Percentiles rank a stretch among this genome's conserved stretches.
Evolutionary conservation across 2,113 vertebrate species (phyloP).

Genomic region (Hemichromis elongatus): DNA sequence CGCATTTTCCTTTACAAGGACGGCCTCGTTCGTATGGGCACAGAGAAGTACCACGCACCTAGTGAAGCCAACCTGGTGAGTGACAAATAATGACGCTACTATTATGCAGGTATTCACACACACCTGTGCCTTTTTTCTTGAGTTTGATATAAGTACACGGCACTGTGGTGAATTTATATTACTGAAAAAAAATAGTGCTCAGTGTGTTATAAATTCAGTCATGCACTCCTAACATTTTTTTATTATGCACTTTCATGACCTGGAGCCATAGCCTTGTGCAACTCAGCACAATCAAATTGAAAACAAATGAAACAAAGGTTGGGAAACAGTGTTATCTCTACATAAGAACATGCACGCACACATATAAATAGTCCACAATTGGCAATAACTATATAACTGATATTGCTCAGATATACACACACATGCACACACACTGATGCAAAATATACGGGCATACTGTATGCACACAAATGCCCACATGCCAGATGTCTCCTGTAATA

Average conservation of each 20-base stretch:
- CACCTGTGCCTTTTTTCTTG: not conserved
- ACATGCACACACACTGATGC: not conserved
- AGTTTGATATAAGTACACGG: not conserved
- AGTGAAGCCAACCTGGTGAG: constrained; percentile 96
- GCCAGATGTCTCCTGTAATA: constrained; percentile 64
- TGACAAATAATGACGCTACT: not conserved
- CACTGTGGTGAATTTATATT: not conserved
- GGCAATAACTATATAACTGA: not conserved
- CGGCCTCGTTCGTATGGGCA: constrained; percentile 96
- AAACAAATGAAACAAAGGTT: not conserved
- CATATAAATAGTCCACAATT: not conserved
- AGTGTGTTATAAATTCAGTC: not conserved
- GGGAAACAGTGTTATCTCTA: not conserved
- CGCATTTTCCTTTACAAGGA: constrained; percentile 97
- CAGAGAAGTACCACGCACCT: constrained; percentile 93
- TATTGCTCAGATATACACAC: not conserved
- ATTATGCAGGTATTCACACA: not conserved
- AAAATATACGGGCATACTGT: constrained; percentile 4
- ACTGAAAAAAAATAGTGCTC: not conserved
- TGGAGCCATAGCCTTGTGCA: not conserved
- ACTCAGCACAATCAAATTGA: not conserved
- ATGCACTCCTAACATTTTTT: not conserved
- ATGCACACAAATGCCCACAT: constrained; percentile 38
- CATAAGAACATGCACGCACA: not conserved
- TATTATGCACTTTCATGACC: not conserved